phyloP scores from a whole-genome alignment of 2,797 vertebrate genomes.

The Orestias chungarensis region DNA sequence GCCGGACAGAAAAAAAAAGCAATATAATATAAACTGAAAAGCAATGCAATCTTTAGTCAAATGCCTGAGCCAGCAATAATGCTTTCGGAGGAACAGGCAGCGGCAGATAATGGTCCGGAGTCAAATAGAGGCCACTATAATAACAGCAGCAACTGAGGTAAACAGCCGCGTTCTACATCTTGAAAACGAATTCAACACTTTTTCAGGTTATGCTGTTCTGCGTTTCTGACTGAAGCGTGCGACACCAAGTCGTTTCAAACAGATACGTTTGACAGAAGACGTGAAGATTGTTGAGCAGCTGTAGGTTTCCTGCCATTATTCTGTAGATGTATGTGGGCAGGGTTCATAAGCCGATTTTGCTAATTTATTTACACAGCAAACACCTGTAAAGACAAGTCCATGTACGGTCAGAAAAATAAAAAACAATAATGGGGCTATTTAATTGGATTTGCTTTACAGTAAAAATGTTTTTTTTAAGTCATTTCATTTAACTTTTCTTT shows the following conservation, averaged over 20 bases:
- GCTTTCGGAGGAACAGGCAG: slow-evolving; percentile 24
- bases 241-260: slow-evolving; percentile 2
- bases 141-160: slow-evolving; percentile 19
- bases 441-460: neutral
- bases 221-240: slow-evolving; percentile 2
- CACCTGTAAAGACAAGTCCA: neutral
- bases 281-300: neutral
- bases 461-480: neutral
- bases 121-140: slow-evolving; percentile 7
- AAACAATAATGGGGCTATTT: neutral
- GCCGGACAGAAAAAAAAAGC: slow-evolving; percentile 42
- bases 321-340: neutral
- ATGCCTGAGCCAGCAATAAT: slow-evolving; percentile 32
- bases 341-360: neutral
- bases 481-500: no score
- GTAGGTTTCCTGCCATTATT: neutral
- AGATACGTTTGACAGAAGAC: neutral
- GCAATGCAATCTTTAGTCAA: slow-evolving; percentile 47
- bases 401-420: neutral
- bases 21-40: slow-evolving; percentile 26
- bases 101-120: slow-evolving; percentile 15
- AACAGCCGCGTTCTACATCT: slow-evolving; percentile 15
- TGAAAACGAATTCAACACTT: slow-evolving; percentile 15
- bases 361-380: neutral
- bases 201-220: neutral